Evolutionary conservation across 2,888 invertebrate genomes (phyloP), one percentile per base, ranked within the genome.

Genomic region (Lamproptera curius): DNA sequence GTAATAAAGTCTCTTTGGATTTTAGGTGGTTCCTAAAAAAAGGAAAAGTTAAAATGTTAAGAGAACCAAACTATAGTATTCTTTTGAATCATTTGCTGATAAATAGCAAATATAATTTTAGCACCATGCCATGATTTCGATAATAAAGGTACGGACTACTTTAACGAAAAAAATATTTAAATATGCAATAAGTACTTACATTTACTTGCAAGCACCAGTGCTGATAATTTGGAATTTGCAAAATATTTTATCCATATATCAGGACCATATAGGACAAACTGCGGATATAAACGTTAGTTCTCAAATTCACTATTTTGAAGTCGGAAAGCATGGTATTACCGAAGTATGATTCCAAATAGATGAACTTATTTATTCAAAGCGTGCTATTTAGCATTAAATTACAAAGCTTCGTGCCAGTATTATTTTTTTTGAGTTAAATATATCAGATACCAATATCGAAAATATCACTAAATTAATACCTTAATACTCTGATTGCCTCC

Each of bases 131-230:
- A 53, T 53, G 51, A 54, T 56, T 51, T 54, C 42, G 56, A 54
- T 50, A 50, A 14, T 36, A 38, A 51, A n/a, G n/a, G 28, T 28
- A 35, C 14, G 9, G 14, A 35, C 11, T 51, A 49, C 26, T 53
- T 53, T 51, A 48, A 53, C 39, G 10, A 46, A 48, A 51, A 6
- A 51, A n/a, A n/a, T n/a, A n/a, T n/a, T n/a, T n/a, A 28, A 28
- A 10, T 28, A 28, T 28, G 28, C 2, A 28, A 28, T 28, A 10
- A 28, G 28, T 9, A 41, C 52, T 54, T 52, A 51, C 31, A 51
- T 50, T 51, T 50, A 54, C 49, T 52, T 55, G 53, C 54, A 52
- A 55, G 56, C 52, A 56, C 51, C 50, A 47, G 56, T 55, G 57
- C 53, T 55, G 51, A 50, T 54, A 55, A 51, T 55, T 55, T 54